Base-by-base conservation (phyloP, 2,797 vertebrate species). In the Melanotaenia pygmaea region DNA sequence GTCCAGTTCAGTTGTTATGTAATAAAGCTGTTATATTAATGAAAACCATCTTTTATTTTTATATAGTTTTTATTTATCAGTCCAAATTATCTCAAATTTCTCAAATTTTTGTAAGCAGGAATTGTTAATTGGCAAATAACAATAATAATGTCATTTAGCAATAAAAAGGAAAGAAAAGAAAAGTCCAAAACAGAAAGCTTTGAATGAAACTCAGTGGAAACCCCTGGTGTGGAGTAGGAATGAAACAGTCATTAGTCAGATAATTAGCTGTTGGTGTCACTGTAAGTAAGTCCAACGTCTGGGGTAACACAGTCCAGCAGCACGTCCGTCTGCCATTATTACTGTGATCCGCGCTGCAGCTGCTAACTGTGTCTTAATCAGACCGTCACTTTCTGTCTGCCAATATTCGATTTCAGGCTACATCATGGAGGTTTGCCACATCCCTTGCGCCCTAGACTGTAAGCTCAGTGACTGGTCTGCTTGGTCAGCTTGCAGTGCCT, bases 391-490 rank as follows among this genome's bases (percentile, higher is more conserved):
- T 74, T 47, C 28, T 76, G 24, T 83, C 71, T 77, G 61, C 72
- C 64, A 70, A 77, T 56, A 37, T 78, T 77, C 60, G 53, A 70
- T 89, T 84, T 60, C 91, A 99, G 98, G 97, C 89, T 96, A 96
- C 87, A 73, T 95, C 80, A 94, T 96, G 89, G 97, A 99, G 85
- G 75, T 91, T 7, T 99, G 98, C 90, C 90, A 90, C 11, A 70
- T 98, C 40, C 96, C 97, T 10, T 99, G 98, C 73, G 98, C 98
- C 0, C 95, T 98, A 62, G 98, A 99, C 92, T 99, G 98, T 90
- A 97, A 96, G 81, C 94, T 99, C 87, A 99, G 98, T 1, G 96
- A 96, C 8, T 99, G 98, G 98, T 98, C 98, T n/a, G 77, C 88
- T 5, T 99, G 98, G 98, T 95, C 96, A 0, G 68, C 94, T 59